phyloP scores from a whole-genome alignment of 1,140 invertebrate species.

The Drosophila varians region DNA sequence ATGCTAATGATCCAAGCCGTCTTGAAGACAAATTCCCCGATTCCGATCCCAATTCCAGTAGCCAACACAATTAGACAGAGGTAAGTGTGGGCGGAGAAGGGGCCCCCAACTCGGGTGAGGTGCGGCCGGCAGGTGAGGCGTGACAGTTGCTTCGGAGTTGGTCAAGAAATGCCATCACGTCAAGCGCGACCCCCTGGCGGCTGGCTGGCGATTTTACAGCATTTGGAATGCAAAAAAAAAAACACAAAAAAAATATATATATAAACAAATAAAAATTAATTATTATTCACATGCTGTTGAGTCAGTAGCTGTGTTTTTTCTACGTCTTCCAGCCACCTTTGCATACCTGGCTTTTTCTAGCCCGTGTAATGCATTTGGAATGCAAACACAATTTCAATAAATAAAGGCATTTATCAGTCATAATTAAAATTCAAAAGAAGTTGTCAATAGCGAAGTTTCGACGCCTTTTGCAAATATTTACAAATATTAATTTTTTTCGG shows the following conservation, averaged over 20 bases:
- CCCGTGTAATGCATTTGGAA: constrained; percentile 1
- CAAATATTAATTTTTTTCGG: constrained; percentile 13
- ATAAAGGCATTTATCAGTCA: constrained; percentile 11
- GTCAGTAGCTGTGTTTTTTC: constrained; percentile 14
- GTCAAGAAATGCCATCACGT: constrained; percentile 69
- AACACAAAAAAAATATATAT: neutral
- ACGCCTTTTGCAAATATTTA: constrained; percentile 20
- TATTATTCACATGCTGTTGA: constrained; percentile 25
- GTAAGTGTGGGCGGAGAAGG: constrained; percentile 1
- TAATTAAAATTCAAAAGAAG: constrained; percentile 17
- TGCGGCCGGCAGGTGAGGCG: constrained; percentile 23
- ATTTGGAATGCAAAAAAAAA: constrained; percentile 26
- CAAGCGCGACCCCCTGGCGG: constrained; percentile 17
- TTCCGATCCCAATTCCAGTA: constrained; percentile 35
- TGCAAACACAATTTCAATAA: too few relatives aligned
- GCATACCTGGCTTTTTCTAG: neutral
- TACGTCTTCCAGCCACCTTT: constrained; percentile 17
- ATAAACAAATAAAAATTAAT: constrained; percentile 26
- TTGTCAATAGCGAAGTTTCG: neutral
- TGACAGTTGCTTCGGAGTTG: constrained; percentile 37
- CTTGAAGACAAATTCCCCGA: constrained; percentile 11
- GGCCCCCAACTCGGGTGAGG: constrained; percentile 3
- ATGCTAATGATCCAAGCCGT: constrained; percentile 40
- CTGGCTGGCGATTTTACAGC: constrained; percentile 6
- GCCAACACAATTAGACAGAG: constrained; percentile 34